Percentiles rank a stretch among this genome's conserved stretches.
Evolutionary conservation across 2,888 invertebrate species (phyloP).

Genomic region (Euspilapteryx auroguttella): DNA sequence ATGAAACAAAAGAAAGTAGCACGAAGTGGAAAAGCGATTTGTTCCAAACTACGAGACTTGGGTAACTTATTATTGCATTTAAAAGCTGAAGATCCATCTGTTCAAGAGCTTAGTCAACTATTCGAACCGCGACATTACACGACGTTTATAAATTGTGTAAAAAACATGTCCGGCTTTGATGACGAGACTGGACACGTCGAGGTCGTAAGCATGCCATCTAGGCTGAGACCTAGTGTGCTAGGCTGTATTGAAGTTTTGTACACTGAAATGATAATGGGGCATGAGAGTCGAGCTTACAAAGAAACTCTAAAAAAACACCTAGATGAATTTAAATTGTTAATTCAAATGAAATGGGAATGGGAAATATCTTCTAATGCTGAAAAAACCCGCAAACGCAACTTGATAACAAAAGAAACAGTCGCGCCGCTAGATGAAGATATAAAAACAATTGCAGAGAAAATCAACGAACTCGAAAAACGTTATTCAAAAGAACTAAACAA

Average conservation of each 20-base stretch:
- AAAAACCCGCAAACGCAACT: conserved; percentile 6
- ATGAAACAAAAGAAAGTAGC: conserved; percentile 2
- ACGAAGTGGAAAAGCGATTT: conserved; percentile 5
- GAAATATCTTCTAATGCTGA: conserved; percentile 8
- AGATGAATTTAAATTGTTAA: conserved; percentile 6
- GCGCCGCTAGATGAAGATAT: too few relatives aligned
- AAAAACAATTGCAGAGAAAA: too few relatives aligned
- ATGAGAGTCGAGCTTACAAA: conserved; percentile 4
- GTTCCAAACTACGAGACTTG: conserved; percentile 8
- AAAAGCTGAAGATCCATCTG: conserved; percentile 3
- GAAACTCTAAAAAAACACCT: conserved; percentile 5
- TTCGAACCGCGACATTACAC: conserved; percentile 7
- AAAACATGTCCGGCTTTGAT: conserved; percentile 8
- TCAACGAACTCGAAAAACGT: too few relatives aligned
- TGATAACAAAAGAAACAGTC: conserved; percentile 6
- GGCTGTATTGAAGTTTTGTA: conserved; percentile 8
- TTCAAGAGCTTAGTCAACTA: conserved; percentile 5
- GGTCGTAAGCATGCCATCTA: conserved; percentile 6
- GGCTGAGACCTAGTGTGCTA: conserved; percentile 5
- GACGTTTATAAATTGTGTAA: conserved; percentile 6
- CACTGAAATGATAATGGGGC: conserved; percentile 3
- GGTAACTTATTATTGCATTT: conserved; percentile 6
- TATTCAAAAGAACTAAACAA: too few relatives aligned
- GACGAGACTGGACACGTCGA: conserved; percentile 7
- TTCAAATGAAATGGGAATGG: conserved; percentile 8